Percentiles rank a stretch among this genome's conserved stretches.
phyloP scores from a whole-genome alignment of 2,113 vertebrate genomes.

The Asarcornis scutulata region DNA sequence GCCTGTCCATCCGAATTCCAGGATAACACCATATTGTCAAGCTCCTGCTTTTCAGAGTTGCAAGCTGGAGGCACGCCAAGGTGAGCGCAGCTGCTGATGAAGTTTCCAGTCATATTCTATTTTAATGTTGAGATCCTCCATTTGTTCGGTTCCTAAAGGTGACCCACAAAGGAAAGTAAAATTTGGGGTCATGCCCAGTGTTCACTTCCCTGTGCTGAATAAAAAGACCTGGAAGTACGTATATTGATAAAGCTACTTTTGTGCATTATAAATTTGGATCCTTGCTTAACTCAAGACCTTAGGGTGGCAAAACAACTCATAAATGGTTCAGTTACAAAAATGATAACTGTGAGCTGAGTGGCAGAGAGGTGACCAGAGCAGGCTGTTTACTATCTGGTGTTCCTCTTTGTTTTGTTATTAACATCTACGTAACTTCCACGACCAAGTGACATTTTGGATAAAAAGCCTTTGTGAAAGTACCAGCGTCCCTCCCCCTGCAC shows the following conservation, averaged over 20 bases:
- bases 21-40: rapidly evolving
- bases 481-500: not conserved
- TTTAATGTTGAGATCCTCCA: slow-evolving; percentile 47
- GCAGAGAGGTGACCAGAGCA: not conserved
- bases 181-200: slow-evolving; percentile 34
- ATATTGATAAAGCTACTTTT: slow-evolving; percentile 18
- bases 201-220: not conserved
- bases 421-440: not conserved
- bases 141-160: slow-evolving; percentile 45
- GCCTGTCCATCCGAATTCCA: rapidly evolving
- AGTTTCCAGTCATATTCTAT: slow-evolving; percentile 49
- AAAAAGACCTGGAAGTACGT: slow-evolving; percentile 26
- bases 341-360: not conserved
- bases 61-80: not conserved
- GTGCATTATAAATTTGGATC: not conserved
- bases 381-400: not conserved
- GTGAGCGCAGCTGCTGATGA: not conserved
- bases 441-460: not conserved
- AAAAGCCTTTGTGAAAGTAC: not conserved
- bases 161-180: slow-evolving; percentile 44
- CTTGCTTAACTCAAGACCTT: not conserved
- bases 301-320: not conserved
- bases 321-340: not conserved
- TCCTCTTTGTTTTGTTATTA: slow-evolving; percentile 19
- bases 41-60: not conserved